phyloP scores from a whole-genome alignment of 2,888 invertebrate species.

The Amphipoea oculea region DNA sequence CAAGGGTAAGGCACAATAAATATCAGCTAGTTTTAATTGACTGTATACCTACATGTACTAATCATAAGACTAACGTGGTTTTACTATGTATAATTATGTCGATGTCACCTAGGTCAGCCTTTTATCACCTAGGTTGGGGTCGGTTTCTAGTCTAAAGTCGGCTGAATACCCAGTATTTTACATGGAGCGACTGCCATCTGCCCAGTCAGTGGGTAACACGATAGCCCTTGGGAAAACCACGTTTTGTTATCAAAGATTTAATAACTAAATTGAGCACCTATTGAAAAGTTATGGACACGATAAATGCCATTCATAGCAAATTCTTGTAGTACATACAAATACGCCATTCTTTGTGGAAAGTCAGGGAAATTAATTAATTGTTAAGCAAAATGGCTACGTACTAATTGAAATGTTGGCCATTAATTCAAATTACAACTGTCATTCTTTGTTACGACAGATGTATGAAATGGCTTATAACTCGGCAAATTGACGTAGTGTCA shows the following conservation, averaged over 20 bases:
- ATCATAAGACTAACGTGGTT: conserved; percentile 18
- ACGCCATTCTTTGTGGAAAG: not conserved
- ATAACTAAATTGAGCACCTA: conserved; percentile 35
- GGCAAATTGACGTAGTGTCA: not conserved
- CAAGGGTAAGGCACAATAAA: conserved; percentile 50
- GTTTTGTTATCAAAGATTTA: conserved; percentile 2
- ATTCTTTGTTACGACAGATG: not conserved
- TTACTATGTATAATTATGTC: too few species aligned
- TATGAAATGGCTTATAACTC: not conserved
- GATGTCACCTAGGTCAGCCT: not conserved
- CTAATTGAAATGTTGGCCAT: not conserved
- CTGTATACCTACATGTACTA: conserved; percentile 5
- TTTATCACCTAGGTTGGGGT: not conserved
- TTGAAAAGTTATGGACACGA: conserved; percentile 8
- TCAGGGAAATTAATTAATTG: not conserved
- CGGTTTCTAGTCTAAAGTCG: not conserved
- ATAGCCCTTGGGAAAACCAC: conserved; percentile 14
- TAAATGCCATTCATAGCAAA: conserved; percentile 31
- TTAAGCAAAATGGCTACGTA: not conserved
- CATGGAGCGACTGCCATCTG: not conserved
- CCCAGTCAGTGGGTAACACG: not conserved
- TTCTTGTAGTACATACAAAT: conserved; percentile 2
- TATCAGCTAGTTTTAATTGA: conserved; percentile 41
- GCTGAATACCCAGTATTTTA: not conserved
- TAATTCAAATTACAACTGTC: not conserved